A percentile compares a stretch with the other conserved stretches of the same genome.
phyloP scores from a whole-genome alignment of 2,113 vertebrate species.

The Xenus cinereus region DNA sequence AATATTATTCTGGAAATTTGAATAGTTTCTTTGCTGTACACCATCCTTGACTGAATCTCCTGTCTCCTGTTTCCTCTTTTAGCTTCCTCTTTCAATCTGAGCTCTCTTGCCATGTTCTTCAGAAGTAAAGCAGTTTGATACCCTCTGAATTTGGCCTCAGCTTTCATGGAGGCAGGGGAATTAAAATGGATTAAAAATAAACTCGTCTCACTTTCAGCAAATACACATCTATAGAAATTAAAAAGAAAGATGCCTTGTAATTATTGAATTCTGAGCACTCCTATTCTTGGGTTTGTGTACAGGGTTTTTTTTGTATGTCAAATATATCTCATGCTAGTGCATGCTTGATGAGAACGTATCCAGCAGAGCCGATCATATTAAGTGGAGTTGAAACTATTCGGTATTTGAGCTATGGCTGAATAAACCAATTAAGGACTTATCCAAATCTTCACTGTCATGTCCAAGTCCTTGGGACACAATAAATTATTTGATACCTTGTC shows the following conservation, averaged over 20 bases:
- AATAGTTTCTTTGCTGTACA: background rate
- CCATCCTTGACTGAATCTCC: background rate
- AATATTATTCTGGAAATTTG: background rate
- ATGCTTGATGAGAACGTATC: background rate
- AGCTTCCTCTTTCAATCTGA: background rate
- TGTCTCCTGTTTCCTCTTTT: background rate
- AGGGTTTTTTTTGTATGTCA: background rate
- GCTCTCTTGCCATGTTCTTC: background rate
- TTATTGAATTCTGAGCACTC: background rate
- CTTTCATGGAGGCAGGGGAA: background rate
- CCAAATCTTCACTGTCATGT: background rate
- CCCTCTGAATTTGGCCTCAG: background rate
- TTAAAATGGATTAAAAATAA: background rate
- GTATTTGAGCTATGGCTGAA: background rate
- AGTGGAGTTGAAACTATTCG: background rate
- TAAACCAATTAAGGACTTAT: background rate
- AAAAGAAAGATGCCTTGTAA: background rate
- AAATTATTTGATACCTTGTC: background rate
- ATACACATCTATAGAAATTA: background rate
- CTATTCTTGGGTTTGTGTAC: background rate
- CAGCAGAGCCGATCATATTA: background rate
- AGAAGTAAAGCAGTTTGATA: background rate
- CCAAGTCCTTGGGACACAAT: background rate
- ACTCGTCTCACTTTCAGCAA: background rate
- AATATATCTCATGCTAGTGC: background rate